These are phyloP conservation scores for Maconellicoccus hirsutus DNA, from an alignment of 1,140 invertebrate species.

Conservation along the genomic window DNA sequence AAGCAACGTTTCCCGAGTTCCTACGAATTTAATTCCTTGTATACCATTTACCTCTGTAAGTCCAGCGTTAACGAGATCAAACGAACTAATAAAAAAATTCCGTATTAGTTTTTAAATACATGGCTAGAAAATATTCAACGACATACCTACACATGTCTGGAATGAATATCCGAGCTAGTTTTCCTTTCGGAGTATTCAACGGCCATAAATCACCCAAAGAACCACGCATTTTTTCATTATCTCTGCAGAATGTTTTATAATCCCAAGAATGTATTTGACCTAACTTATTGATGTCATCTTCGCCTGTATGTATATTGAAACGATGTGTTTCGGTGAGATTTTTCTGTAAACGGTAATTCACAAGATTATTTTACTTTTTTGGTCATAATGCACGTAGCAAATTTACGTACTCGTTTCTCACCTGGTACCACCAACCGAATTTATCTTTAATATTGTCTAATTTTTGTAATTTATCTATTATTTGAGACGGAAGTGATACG, in stretches of 20 bases:
- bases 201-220: slow-evolving; percentile 68
- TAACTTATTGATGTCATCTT: slow-evolving; percentile 43
- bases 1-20: not conserved
- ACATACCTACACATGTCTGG: slow-evolving; percentile 51
- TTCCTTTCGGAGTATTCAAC: slow-evolving; percentile 41
- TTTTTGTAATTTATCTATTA: not conserved
- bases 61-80: slow-evolving; percentile 11
- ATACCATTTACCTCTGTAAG: slow-evolving; percentile 2
- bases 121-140: not conserved
- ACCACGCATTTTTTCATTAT: slow-evolving; percentile 46
- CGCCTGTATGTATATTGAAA: slow-evolving; percentile 60
- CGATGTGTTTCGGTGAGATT: not conserved
- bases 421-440: slow-evolving; percentile 7
- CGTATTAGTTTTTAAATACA: not conserved
- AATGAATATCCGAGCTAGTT: slow-evolving; percentile 45
- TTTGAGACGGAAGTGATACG: not conserved
- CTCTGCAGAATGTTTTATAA: slow-evolving; percentile 43
- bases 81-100: slow-evolving; percentile 13
- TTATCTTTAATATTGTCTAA: not conserved
- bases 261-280: slow-evolving; percentile 59
- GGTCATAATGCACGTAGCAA: too few species aligned
- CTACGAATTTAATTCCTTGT: slow-evolving; percentile 15
- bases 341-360: not conserved
- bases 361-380: too few species aligned
- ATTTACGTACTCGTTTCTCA: too few species aligned